These are phyloP conservation scores for Aphis gossypii DNA, from an alignment of 1,140 invertebrate species.

Conservation along the genomic window DNA sequence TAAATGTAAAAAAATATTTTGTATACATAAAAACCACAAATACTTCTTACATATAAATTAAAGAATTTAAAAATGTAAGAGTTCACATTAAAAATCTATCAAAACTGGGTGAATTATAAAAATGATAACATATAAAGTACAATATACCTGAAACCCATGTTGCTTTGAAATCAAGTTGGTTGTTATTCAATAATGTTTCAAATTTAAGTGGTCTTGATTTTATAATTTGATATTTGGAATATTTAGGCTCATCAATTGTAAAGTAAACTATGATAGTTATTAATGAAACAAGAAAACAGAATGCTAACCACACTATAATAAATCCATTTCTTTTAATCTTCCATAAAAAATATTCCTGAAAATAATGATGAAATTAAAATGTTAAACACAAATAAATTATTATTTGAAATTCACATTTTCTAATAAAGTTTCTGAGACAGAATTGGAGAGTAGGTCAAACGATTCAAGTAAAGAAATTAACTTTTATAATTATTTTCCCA, in stretches of 20 bases:
- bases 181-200: background rate
- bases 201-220: constrained; percentile 3
- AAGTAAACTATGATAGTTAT: background rate
- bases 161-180: background rate
- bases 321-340: background rate
- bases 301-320: background rate
- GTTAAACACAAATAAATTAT: background rate
- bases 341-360: background rate
- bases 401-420: background rate
- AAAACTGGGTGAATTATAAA: background rate
- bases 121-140: background rate
- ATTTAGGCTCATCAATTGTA: background rate
- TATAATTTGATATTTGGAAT: background rate
- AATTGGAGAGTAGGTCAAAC: background rate
- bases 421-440: background rate
- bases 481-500: background rate
- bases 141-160: constrained; percentile 33
- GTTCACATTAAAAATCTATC: no score
- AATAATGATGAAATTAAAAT: background rate
- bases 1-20: background rate
- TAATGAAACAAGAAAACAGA: background rate
- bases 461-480: background rate
- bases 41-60: no score
- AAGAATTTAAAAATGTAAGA: no score
- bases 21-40: background rate